Evolutionary conservation across 2,113 vertebrate genomes (phyloP).

Genomic region (Marcusenius ussheri): DNA sequence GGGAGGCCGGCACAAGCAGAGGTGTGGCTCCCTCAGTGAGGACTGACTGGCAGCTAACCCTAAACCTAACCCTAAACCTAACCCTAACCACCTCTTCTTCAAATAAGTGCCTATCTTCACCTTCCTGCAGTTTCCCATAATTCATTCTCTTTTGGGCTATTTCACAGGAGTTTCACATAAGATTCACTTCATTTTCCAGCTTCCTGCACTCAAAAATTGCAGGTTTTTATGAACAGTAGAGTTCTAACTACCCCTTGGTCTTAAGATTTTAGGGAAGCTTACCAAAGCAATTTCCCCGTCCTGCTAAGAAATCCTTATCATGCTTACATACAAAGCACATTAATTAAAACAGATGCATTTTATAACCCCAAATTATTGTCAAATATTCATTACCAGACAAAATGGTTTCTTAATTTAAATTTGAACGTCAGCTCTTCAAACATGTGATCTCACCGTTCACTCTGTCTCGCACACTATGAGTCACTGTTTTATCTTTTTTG

Average conservation of each 20-base stretch:
- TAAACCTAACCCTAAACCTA: no score
- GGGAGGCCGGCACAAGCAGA: background rate
- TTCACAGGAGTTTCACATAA: background rate
- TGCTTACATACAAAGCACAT: background rate
- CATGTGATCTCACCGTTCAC: background rate
- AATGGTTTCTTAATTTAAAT: background rate
- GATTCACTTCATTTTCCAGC: background rate
- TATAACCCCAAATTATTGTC: background rate
- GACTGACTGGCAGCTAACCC: background rate
- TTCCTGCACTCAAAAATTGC: background rate
- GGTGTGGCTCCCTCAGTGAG: background rate
- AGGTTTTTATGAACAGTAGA: background rate
- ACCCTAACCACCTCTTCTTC: background rate
- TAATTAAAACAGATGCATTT: background rate
- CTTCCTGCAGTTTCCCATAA: background rate
- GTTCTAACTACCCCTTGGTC: background rate
- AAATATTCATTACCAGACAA: background rate
- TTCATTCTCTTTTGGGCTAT: background rate
- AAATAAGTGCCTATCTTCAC: background rate
- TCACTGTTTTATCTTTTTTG: background rate
- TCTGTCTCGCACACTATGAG: background rate
- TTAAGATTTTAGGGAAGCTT: background rate
- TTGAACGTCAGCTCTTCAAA: background rate
- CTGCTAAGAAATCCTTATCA: background rate
- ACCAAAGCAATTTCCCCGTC: background rate